A percentile compares a stretch with the other conserved stretches of the same genome.
These are phyloP conservation scores for Eudyptes chrysolophus DNA, from an alignment of 2,113 vertebrate species.

Conservation along the genomic window DNA sequence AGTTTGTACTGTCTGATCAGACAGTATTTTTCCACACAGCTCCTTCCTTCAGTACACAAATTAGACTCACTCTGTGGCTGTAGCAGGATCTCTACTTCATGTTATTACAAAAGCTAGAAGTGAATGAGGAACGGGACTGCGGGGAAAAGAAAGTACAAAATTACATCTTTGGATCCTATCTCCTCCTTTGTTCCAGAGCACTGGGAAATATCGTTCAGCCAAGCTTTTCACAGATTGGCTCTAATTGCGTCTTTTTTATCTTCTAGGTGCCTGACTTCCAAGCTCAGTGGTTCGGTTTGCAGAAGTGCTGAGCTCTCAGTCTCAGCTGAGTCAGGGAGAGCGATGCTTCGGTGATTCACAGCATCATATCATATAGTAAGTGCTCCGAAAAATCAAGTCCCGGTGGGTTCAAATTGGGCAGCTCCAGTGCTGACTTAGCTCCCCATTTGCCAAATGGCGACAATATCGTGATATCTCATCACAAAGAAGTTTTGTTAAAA, in stretches of 20 bases:
- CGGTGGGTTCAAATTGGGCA: background rate
- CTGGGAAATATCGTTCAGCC: background rate
- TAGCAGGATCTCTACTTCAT: background rate
- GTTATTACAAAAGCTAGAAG: background rate
- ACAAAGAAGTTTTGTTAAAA: background rate
- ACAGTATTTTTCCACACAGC: background rate
- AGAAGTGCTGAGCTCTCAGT: conserved; percentile 6
- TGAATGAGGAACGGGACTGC: background rate
- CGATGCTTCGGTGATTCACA: background rate
- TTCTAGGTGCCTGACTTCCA: background rate
- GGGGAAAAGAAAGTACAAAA: background rate
- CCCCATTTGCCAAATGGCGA: background rate
- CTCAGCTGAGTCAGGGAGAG: background rate
- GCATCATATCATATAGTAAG: background rate
- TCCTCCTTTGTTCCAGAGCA: background rate
- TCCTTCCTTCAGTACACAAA: background rate
- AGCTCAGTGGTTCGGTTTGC: background rate
- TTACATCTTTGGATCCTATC: background rate
- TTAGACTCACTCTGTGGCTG: background rate
- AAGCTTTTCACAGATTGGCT: background rate
- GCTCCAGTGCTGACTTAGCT: background rate
- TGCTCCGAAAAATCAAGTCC: background rate
- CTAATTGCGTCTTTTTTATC: background rate
- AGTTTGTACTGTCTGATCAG: background rate
- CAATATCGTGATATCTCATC: background rate